Evolutionary conservation across 2,797 vertebrate species (phyloP).

Genomic region (Amblyraja radiata): DNA sequence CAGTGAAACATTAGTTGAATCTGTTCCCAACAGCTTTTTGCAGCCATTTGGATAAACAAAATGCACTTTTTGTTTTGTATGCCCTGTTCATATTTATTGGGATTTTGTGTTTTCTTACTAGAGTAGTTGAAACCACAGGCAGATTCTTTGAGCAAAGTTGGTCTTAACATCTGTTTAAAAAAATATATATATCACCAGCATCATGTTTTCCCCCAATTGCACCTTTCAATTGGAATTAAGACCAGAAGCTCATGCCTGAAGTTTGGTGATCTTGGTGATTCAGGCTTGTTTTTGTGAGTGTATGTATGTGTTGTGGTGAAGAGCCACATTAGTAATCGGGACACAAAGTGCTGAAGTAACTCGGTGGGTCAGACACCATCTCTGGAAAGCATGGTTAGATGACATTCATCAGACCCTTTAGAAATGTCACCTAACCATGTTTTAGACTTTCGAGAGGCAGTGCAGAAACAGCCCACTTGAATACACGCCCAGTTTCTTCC

Average conservation of each 20-base stretch:
- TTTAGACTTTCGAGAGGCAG: no score
- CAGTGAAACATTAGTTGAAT: neutral
- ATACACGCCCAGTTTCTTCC: neutral
- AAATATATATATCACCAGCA: neutral
- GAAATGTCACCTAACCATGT: no score
- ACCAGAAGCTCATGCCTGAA: neutral
- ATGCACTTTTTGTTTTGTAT: constrained; percentile 14
- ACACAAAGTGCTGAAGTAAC: no score
- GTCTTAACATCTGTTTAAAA: neutral
- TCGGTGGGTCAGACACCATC: no score
- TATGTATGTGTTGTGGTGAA: no score
- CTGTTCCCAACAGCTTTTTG: neutral
- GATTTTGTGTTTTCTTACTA: neutral
- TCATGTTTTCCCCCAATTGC: neutral
- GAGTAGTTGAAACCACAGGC: neutral
- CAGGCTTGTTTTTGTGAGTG: neutral
- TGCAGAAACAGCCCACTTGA: no score
- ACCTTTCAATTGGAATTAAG: neutral
- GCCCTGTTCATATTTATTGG: neutral
- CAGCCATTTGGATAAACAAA: neutral
- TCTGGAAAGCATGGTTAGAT: no score
- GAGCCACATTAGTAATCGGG: no score
- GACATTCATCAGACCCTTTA: no score
- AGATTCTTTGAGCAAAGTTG: neutral
- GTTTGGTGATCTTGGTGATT: neutral